Conservation (phyloP, 92 coral and sea anemone genomes). For the Umimayanthus chanpuru region DNA sequence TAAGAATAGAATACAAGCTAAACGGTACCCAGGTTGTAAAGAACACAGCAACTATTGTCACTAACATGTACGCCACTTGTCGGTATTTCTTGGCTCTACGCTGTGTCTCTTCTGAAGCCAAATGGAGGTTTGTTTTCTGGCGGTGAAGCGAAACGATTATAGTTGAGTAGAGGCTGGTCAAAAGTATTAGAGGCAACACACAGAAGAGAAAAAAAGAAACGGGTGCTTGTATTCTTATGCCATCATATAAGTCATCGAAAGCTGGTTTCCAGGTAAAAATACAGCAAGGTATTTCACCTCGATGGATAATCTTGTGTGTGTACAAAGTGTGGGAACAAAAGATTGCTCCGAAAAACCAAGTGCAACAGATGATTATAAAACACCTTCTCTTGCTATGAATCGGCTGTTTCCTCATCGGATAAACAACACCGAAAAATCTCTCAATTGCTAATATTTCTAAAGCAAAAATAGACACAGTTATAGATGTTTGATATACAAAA, state of each 20-base stretch:
- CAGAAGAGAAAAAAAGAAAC: background rate
- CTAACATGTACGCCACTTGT: conserved; percentile 69
- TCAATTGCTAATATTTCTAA: background rate
- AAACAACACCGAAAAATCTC: background rate
- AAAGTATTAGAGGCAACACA: background rate
- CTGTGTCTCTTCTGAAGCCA: conserved; percentile 58
- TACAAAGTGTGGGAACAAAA: background rate
- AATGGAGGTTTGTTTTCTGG: conserved; percentile 68
- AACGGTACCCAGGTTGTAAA: conserved; percentile 74
- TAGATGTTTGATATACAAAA: background rate
- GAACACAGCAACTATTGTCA: conserved; percentile 64
- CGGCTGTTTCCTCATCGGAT: background rate
- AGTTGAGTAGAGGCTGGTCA: background rate
- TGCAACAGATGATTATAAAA: background rate
- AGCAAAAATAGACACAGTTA: background rate
- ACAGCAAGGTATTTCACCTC: conserved; percentile 21
- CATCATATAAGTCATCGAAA: conserved; percentile 27
- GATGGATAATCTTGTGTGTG: background rate
- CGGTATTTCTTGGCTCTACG: conserved; percentile 65
- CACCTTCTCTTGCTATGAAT: background rate
- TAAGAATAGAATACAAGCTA: conserved; percentile 50
- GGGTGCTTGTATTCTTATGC: background rate
- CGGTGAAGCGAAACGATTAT: background rate
- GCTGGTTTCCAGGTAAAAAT: conserved; percentile 56
- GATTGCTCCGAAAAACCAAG: background rate